Evolutionary conservation across 1,140 invertebrate genomes (phyloP).

Genomic region (Brachionus plicatilis): DNA sequence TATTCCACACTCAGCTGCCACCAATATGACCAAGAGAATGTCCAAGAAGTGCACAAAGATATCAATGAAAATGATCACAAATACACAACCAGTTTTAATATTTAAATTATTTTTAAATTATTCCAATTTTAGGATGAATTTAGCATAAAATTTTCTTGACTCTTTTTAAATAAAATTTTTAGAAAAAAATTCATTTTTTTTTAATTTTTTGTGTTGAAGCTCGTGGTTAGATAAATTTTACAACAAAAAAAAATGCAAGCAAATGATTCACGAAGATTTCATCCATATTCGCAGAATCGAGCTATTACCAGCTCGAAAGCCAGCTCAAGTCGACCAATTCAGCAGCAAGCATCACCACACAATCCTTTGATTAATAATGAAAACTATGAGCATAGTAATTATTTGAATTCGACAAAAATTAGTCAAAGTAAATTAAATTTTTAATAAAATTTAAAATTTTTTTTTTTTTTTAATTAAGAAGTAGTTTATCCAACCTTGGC

Average conservation of each 20-base stretch:
- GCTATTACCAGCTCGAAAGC: neutral
- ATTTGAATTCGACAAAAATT: neutral
- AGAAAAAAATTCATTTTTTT: neutral
- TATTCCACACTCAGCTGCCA: neutral
- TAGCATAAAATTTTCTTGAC: neutral
- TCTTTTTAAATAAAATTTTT: neutral
- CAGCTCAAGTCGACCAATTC: neutral
- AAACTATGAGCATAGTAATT: neutral
- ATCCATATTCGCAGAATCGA: neutral
- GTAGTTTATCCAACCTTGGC: neutral
- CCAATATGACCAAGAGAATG: neutral
- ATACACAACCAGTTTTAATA: neutral
- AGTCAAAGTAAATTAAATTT: neutral
- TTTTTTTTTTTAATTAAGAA: neutral
- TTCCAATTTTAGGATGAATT: neutral
- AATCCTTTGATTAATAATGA: neutral
- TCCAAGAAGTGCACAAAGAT: neutral
- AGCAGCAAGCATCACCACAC: neutral
- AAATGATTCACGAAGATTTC: neutral
- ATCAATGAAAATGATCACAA: neutral
- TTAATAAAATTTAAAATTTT: neutral
- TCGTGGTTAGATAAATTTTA: neutral
- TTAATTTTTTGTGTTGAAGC: neutral
- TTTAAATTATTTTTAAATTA: neutral
- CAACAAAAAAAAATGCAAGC: neutral